Conservation (phyloP, 2,888 invertebrate species). For the Agonopterix subpropinquella region DNA sequence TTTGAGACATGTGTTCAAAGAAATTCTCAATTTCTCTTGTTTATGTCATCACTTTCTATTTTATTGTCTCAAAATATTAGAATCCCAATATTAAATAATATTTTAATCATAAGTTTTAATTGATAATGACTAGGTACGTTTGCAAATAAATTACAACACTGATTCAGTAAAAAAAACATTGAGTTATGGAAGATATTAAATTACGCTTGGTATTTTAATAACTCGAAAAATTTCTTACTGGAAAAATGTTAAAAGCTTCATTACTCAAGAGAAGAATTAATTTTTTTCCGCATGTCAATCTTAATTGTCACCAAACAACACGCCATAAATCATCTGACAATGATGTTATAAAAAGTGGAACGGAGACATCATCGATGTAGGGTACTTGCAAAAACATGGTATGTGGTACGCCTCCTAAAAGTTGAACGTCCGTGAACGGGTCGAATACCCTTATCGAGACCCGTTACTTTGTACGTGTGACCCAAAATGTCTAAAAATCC, state of each 20-base stretch:
- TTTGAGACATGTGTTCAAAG: not conserved
- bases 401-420: conserved; percentile 33
- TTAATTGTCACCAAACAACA: conserved; percentile 13
- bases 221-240: no score
- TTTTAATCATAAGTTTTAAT: no score
- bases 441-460: conserved; percentile 20
- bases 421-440: conserved; percentile 43
- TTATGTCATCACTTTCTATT: not conserved
- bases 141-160: no score
- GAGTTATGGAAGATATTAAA: no score
- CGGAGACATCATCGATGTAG: conserved; percentile 16
- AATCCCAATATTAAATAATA: no score
- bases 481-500: conserved; percentile 10
- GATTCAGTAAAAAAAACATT: no score
- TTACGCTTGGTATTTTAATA: no score
- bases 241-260: no score
- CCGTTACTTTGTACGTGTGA: conserved; percentile 27
- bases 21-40: not conserved
- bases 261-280: no score
- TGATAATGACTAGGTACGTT: no score
- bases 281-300: no score
- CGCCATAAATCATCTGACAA: conserved; percentile 24
- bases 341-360: conserved; percentile 37
- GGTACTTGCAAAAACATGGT: conserved; percentile 33
- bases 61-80: no score